phyloP scores from a whole-genome alignment of 2,888 invertebrate genomes.

The Tachina lurida region DNA sequence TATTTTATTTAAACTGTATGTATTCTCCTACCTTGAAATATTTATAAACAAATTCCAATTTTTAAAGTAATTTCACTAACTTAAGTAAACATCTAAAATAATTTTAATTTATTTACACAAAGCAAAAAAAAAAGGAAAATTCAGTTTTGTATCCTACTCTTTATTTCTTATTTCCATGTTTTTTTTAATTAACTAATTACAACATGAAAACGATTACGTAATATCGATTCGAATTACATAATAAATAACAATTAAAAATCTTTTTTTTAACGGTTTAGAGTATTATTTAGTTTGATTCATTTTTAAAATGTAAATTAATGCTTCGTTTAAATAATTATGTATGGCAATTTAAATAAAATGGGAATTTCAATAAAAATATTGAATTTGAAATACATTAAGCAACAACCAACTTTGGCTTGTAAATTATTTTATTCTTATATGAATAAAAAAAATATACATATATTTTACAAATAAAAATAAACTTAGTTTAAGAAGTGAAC shows the following conservation, averaged over 20 bases:
- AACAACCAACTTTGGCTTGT: constrained; percentile 66
- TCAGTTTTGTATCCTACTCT: background rate
- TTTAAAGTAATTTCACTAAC: constrained; percentile 23
- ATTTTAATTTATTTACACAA: constrained; percentile 17
- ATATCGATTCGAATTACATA: background rate
- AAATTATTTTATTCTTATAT: constrained; percentile 50
- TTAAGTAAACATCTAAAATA: constrained; percentile 38
- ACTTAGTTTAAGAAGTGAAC: constrained; percentile 55
- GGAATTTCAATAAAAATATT: constrained; percentile 18
- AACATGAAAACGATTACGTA: background rate
- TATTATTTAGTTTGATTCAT: background rate
- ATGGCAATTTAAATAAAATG: background rate
- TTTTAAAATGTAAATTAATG: background rate
- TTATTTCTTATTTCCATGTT: background rate
- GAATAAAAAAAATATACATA: constrained; percentile 4
- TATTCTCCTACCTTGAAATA: constrained; percentile 58
- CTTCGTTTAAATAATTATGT: background rate
- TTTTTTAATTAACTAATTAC: too few species aligned
- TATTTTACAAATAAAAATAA: constrained; percentile 47
- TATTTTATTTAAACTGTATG: constrained; percentile 48
- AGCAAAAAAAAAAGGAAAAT: constrained; percentile 26
- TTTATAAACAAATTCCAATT: constrained; percentile 41
- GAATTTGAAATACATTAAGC: background rate
- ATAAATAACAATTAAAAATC: background rate
- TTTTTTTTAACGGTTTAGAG: background rate